Base-by-base conservation (phyloP, 1,140 invertebrate species). In the Brachionus sp. region DNA sequence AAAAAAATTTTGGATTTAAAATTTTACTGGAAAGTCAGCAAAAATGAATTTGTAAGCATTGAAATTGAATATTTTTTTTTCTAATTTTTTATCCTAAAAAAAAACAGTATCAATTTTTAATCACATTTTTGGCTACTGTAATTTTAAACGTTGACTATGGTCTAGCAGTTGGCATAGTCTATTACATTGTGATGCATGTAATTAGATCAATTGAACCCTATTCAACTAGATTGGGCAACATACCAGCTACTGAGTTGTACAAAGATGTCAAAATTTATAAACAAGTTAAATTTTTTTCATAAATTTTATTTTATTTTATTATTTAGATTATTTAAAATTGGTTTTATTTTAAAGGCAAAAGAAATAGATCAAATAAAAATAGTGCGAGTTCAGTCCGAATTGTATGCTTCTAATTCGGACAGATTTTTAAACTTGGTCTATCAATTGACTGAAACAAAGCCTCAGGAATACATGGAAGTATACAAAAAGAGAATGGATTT, bases 201-300 rank as follows among this genome's bases (percentile, higher is more conserved):
- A 29, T 84, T 12, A 68, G 84, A 50, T 73, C 78, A 88, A 92
- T 62, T 91, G 92, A 0, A 89, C 64, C 83, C 9, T 77, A 83
- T 44, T 57, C 83, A 25, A 46, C 80, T 46, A n/a, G 46, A 23
- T 50, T 84, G n/a, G 84, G 84, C 12, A 53, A 62, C 25, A 83
- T 84, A 25, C 64, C 62, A 2, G 16, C 44, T 7, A 84, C 84
- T 9, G 84, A 84, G 25, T 16, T 84, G 46, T 84, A 84, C 44
- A 84, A 84, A 42, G 44, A 68, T 10, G 29, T 83, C 1, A 66
- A 80, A 42, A 12, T 80, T n/a, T 80, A 66, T 46, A 80, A 80
- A 80, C 46, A 80, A 19, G 77, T n/a, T n/a, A n/a, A n/a, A n/a
- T n/a, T n/a, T n/a, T n/a, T n/a, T n/a, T n/a, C n/a, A n/a, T n/a